Conservation (phyloP, 2,797 vertebrate species). For the Threskiornis aethiopicus region DNA sequence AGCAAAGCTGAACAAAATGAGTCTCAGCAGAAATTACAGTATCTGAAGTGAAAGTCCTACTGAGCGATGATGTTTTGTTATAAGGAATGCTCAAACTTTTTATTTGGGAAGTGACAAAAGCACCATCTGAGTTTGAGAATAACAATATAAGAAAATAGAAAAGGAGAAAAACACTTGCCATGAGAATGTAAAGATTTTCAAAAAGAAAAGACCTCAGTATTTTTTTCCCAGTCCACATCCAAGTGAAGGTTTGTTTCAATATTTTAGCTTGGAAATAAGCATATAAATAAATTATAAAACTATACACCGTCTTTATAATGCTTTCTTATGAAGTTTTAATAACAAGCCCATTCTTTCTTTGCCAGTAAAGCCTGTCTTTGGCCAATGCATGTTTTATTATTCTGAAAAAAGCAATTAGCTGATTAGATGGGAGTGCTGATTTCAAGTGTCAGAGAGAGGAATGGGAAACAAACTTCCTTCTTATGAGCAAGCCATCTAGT, state of each 20-base stretch:
- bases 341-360: conserved; percentile 7
- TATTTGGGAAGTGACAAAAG: background rate
- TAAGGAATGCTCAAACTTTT: background rate
- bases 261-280: background rate
- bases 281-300: conserved; percentile 14
- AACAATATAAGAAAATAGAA: background rate
- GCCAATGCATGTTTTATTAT: conserved; percentile 1
- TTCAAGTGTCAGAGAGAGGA: conserved; percentile 18
- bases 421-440: conserved; percentile 62
- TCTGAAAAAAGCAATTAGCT: conserved; percentile 60
- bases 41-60: background rate
- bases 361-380: background rate
- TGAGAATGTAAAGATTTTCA: background rate
- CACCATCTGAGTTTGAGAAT: background rate
- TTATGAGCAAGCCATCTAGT: conserved; percentile 21
- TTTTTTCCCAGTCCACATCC: background rate
- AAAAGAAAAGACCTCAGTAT: background rate
- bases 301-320: background rate
- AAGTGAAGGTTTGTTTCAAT: background rate
- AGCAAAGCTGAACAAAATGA: background rate
- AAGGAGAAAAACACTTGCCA: background rate
- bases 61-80: background rate
- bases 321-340: conserved; percentile 16
- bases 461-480: background rate
- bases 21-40: background rate